Evolutionary conservation across 2,797 vertebrate species (phyloP).

Genomic region (Paratrypauchen microcephalus): DNA sequence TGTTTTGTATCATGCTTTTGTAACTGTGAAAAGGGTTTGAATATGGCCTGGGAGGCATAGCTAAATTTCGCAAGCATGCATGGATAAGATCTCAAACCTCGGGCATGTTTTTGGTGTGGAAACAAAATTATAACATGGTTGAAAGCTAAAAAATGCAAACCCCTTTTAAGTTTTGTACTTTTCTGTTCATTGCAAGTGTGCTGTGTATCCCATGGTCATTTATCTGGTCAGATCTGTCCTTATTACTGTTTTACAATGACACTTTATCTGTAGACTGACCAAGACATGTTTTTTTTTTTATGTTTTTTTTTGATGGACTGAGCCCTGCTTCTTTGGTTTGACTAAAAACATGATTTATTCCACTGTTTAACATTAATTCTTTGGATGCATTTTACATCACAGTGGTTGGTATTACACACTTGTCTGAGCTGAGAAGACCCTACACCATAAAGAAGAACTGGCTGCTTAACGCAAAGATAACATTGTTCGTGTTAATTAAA

Average conservation of each 20-base stretch:
- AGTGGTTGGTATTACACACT: background rate
- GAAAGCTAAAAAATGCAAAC: no score
- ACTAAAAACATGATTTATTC: no score
- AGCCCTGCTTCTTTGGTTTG: background rate
- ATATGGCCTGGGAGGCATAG: no score
- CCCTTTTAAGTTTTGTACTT: no score
- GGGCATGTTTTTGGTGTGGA: no score
- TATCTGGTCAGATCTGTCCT: background rate
- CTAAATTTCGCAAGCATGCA: no score
- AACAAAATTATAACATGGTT: no score
- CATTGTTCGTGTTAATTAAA: slow-evolving; percentile 61
- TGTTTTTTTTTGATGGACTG: background rate
- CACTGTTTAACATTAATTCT: background rate
- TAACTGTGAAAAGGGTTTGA: no score
- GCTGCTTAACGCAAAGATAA: slow-evolving; percentile 38
- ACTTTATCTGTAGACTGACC: background rate
- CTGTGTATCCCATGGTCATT: background rate
- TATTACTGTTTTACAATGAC: background rate
- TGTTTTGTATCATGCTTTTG: no score
- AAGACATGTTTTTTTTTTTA: background rate
- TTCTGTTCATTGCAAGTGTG: background rate
- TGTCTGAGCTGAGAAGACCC: slow-evolving; percentile 23
- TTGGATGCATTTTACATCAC: background rate
- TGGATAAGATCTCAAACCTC: no score
- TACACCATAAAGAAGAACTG: slow-evolving; percentile 30